These are phyloP conservation scores for Steatocranus sp. DNA, from an alignment of 2,797 vertebrate genomes.

Conservation along the genomic window DNA sequence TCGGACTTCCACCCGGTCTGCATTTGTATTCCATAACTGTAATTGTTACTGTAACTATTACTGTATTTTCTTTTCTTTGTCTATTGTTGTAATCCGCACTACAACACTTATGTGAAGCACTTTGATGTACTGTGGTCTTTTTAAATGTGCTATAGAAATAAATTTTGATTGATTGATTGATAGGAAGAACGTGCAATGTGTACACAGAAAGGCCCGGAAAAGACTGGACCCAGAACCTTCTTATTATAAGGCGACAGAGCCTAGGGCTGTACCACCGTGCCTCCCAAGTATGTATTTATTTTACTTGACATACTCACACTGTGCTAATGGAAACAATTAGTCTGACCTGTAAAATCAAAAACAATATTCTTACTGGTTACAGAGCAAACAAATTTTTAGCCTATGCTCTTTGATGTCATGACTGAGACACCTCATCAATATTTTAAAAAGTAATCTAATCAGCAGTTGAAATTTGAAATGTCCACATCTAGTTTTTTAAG, in stretches of 20 bases:
- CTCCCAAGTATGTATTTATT: not conserved
- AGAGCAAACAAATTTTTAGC: not conserved
- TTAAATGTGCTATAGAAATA: not conserved
- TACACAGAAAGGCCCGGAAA: accelerated
- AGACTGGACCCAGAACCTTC: not conserved
- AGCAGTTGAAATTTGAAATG: not conserved
- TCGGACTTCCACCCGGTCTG: accelerated
- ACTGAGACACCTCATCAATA: not conserved
- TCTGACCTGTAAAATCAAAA: not conserved
- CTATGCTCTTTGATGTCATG: not conserved
- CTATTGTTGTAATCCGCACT: accelerated
- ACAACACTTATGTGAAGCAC: not conserved
- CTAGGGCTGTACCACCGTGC: not conserved
- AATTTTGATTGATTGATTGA: not conserved
- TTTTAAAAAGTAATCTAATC: accelerated
- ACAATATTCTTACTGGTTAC: not conserved
- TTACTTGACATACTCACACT: not conserved
- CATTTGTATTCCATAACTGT: not conserved
- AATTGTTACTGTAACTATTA: not conserved
- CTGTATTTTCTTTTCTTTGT: not conserved
- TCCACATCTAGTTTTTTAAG: not conserved
- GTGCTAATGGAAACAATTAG: not conserved
- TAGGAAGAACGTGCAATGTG: not conserved
- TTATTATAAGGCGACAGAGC: not conserved
- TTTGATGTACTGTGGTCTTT: not conserved